Evolutionary conservation across 2,888 invertebrate species (phyloP).

Genomic region (Micropterix aruncella): DNA sequence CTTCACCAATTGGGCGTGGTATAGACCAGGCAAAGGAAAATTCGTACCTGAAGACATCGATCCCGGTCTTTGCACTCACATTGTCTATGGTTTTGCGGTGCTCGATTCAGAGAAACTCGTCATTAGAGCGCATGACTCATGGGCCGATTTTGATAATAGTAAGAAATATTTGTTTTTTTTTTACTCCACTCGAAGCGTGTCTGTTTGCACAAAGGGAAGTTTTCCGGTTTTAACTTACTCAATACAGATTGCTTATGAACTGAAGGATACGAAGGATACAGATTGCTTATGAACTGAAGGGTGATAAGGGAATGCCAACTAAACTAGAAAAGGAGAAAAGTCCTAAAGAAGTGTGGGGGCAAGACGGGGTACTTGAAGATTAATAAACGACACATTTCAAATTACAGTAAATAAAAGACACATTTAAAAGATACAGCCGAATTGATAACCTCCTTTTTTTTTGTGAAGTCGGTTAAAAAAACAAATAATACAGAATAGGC

Average conservation of each 20-base stretch:
- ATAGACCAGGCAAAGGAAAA: conserved; percentile 66
- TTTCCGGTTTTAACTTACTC: background rate
- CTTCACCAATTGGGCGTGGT: conserved; percentile 93
- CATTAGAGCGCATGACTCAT: conserved; percentile 74
- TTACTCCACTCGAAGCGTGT: background rate
- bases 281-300: background rate
- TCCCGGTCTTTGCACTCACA: conserved; percentile 77
- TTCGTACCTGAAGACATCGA: conserved; percentile 79
- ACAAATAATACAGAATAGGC: no score
- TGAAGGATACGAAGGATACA: background rate
- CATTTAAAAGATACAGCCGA: no score
- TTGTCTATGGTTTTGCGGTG: conserved; percentile 90
- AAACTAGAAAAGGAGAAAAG: no score
- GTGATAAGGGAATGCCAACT: no score
- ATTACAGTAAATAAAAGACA: no score
- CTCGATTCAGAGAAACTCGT: conserved; percentile 66
- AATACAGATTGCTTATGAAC: background rate
- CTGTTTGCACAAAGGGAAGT: background rate
- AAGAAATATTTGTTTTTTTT: conserved; percentile 21
- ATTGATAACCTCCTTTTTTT: no score
- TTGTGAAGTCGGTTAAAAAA: no score
- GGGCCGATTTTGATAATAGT: conserved; percentile 84
- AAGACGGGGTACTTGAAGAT: no score
- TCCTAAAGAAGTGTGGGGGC: no score
- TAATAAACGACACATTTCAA: no score